These are phyloP conservation scores for Cochlearius cochlearius DNA, from an alignment of 2,113 vertebrate species.

Conservation along the genomic window DNA sequence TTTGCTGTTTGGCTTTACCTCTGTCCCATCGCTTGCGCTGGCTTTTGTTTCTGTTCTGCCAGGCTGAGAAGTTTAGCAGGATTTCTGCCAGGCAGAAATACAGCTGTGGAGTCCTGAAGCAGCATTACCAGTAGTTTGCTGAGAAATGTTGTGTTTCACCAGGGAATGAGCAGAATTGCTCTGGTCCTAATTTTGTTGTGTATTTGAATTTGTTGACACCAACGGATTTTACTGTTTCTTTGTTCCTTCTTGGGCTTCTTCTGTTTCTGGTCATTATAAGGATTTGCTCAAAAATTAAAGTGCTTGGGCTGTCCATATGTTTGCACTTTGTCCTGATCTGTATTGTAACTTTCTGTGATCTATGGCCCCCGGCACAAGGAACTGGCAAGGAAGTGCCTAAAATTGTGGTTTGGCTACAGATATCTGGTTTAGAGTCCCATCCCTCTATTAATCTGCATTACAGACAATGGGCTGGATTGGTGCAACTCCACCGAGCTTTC, in stretches of 20 bases:
- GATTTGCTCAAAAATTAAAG: neutral
- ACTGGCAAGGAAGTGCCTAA: neutral
- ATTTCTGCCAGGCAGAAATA: neutral
- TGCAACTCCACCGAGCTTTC: neutral
- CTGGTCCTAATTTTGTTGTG: neutral
- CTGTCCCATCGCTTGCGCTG: neutral
- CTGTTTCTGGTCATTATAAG: neutral
- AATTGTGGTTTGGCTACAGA: neutral
- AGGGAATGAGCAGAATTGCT: neutral
- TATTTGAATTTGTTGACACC: neutral
- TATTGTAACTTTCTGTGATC: neutral
- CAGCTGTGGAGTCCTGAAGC: neutral
- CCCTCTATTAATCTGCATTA: neutral
- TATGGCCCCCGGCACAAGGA: neutral
- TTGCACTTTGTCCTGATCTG: neutral
- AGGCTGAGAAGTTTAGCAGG: neutral
- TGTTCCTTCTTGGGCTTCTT: neutral
- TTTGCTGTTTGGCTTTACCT: neutral
- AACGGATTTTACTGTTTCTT: neutral
- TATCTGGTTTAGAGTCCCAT: neutral
- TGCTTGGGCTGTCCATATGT: neutral
- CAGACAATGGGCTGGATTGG: neutral
- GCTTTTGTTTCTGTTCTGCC: neutral
- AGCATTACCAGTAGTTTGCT: neutral
- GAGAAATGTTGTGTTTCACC: neutral